These are phyloP conservation scores for Ciconia stormi DNA, from an alignment of 2,113 vertebrate genomes.

Conservation along the genomic window DNA sequence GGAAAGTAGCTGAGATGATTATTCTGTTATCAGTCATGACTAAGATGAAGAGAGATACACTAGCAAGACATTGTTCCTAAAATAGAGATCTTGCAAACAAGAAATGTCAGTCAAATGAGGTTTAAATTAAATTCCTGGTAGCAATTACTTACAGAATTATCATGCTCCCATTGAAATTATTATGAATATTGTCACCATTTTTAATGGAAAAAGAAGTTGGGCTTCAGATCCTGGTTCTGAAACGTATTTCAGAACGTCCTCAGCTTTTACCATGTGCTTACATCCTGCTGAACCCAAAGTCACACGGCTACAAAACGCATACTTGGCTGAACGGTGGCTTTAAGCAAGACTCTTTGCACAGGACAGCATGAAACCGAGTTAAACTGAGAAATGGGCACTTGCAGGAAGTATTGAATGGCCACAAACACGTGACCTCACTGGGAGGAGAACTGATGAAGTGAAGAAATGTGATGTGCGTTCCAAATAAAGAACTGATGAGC, in stretches of 20 bases:
- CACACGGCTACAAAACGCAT: neutral
- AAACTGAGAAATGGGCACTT: neutral
- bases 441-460: slow-evolving; percentile 53
- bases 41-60: slow-evolving; percentile 64
- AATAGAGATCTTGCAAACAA: slow-evolving; percentile 68
- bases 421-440: slow-evolving; percentile 44
- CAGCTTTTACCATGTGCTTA: neutral
- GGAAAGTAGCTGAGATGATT: slow-evolving; percentile 60
- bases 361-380: neutral
- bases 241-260: neutral
- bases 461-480: slow-evolving; percentile 56
- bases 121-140: slow-evolving; percentile 60
- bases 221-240: neutral
- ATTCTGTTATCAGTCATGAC: slow-evolving; percentile 71
- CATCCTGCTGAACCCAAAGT: neutral
- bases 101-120: slow-evolving; percentile 56
- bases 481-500: slow-evolving; percentile 71
- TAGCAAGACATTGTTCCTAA: slow-evolving; percentile 67
- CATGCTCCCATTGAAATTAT: slow-evolving; percentile 17
- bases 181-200: slow-evolving; percentile 21
- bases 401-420: slow-evolving; percentile 52
- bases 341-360: neutral
- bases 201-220: slow-evolving; percentile 30
- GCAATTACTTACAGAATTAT: slow-evolving; percentile 56
- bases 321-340: neutral